A percentile compares a stretch with the other conserved stretches of the same genome.
phyloP scores from a whole-genome alignment of 30 jellyfish, hydroid and myxozoan species.

The Hydractinia echinata region DNA sequence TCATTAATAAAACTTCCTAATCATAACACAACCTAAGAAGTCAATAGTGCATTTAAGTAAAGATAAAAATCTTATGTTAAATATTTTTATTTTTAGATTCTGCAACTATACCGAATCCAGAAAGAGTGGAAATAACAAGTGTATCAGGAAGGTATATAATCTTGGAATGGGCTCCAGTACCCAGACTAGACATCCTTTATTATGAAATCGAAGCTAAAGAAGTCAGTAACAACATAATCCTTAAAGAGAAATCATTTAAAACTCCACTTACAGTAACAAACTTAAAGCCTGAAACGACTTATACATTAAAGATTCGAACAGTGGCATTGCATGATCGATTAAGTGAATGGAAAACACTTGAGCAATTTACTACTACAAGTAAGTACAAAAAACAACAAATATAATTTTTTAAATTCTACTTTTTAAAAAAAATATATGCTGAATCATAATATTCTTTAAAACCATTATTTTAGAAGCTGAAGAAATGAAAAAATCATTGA shows the following conservation, averaged over 20 bases:
- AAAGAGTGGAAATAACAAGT: not conserved
- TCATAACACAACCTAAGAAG: no score
- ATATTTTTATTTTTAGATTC: not conserved
- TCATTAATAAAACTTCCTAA: no score
- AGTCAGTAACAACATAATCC: not conserved
- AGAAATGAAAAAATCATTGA: not conserved
- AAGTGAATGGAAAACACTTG: not conserved
- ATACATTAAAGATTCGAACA: constrained; percentile 2
- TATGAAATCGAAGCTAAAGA: constrained; percentile 4
- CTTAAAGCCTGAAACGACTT: constrained; percentile 12
- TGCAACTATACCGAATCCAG: not conserved
- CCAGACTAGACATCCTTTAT: not conserved
- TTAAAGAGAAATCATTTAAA: not conserved
- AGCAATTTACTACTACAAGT: not conserved
- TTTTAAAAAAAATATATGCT: not conserved
- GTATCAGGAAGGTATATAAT: not conserved
- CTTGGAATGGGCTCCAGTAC: not conserved
- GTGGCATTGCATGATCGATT: not conserved
- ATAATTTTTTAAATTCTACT: not conserved
- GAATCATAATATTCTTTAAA: not conserved
- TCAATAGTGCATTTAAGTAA: not conserved
- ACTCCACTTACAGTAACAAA: not conserved
- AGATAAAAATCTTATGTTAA: not conserved
- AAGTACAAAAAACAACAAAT: not conserved
- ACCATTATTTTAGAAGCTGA: not conserved